A percentile compares a stretch with the other conserved stretches of the same genome.
Evolutionary conservation across 2,888 invertebrate genomes (phyloP).

Genomic region (Macrophya annulata): DNA sequence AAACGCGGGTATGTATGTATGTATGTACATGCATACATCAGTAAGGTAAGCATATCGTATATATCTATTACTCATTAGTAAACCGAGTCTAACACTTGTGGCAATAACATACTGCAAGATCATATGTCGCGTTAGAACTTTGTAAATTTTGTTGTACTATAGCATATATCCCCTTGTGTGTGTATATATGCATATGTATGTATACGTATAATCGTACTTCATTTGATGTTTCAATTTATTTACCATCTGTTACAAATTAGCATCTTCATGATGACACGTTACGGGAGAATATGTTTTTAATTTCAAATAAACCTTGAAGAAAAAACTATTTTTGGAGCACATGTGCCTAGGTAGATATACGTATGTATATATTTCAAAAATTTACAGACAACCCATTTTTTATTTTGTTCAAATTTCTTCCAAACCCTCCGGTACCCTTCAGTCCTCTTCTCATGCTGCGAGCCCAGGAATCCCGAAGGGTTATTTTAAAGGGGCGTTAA

Average conservation of each 20-base stretch:
- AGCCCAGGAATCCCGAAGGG: slow-evolving; percentile 6
- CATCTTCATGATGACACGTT: background rate
- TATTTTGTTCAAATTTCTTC: background rate
- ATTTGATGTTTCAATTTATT: no score
- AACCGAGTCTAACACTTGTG: background rate
- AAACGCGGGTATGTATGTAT: background rate
- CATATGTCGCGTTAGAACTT: background rate
- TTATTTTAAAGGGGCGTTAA: slow-evolving; percentile 31
- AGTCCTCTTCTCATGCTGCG: background rate
- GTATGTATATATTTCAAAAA: background rate
- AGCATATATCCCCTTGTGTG: background rate
- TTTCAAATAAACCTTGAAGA: background rate
- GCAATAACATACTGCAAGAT: background rate
- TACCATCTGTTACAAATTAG: background rate
- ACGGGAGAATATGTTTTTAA: background rate
- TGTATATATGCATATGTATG: background rate
- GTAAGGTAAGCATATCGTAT: background rate
- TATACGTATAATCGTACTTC: background rate
- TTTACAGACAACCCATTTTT: slow-evolving; percentile 19
- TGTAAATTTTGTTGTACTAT: background rate
- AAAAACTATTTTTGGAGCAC: background rate
- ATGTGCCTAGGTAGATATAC: background rate
- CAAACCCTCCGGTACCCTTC: background rate
- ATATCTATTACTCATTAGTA: background rate
- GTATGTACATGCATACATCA: no score